Percentiles rank a stretch among this genome's conserved stretches.
Conservation (phyloP, 2,888 invertebrate genomes). For the Platycheirus albimanus region DNA sequence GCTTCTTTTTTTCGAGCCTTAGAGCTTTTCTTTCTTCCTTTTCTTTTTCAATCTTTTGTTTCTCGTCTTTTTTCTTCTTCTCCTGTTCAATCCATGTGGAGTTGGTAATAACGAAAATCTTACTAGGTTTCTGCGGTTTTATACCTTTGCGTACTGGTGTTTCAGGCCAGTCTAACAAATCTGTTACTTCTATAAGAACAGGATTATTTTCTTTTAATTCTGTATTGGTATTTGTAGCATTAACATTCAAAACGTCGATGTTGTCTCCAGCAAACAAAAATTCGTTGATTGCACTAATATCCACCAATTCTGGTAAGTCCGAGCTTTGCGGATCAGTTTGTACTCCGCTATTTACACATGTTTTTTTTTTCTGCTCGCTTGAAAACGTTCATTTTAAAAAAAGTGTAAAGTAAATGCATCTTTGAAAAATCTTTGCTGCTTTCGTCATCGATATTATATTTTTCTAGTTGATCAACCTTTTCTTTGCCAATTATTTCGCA, state of each 20-base stretch:
- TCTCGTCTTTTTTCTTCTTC: too few relatives aligned
- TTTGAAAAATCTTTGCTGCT: conserved; percentile 3
- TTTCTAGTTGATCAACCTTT: conserved; percentile 1
- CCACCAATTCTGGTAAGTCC: neutral
- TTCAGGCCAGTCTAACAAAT: conserved; percentile 3
- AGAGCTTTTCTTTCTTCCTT: neutral
- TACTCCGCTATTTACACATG: conserved; percentile 15
- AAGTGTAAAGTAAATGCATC: neutral
- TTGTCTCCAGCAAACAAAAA: conserved; percentile 12
- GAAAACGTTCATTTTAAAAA: neutral
- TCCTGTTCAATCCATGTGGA: too few relatives aligned
- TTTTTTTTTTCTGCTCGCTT: conserved; percentile 24
- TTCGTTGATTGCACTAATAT: conserved; percentile 26
- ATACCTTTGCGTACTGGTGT: neutral
- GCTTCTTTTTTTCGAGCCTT: conserved; percentile 4
- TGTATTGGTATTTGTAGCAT: neutral
- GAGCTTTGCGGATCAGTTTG: conserved; percentile 22
- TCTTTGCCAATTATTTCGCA: neutral
- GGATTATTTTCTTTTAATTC: too few relatives aligned
- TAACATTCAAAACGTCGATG: neutral
- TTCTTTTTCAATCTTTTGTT: conserved; percentile 14
- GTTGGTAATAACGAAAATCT: neutral
- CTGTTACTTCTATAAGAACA: neutral
- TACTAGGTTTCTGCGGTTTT: conserved; percentile 13
- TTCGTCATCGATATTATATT: neutral